Base-by-base conservation (phyloP, 23 tunicate genomes). In the Corella eumyota region DNA sequence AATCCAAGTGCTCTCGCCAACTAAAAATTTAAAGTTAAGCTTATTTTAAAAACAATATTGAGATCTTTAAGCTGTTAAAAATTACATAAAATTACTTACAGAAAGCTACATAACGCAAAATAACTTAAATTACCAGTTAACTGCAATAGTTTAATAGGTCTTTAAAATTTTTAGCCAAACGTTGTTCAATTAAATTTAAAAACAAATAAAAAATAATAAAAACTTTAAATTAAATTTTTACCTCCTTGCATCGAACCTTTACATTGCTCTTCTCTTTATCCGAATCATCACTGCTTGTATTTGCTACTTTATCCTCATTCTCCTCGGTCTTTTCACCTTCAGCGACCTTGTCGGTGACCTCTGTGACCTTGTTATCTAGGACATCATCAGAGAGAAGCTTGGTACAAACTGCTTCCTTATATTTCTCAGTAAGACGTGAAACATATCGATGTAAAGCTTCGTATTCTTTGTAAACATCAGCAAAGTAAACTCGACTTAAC, bases 391-490 rank as follows among this genome's bases (percentile, higher is more conserved):
- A n/a, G n/a, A n/a, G n/a, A n/a, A n/a, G n/a, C n/a, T n/a, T n/a
- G n/a, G n/a, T n/a, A 44, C 11, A 44, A 6, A 72, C 25, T n/a
- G 50, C 60, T 34, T 79, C 65, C 47, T 78, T 78, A 73, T 88
- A 88, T 34, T 73, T 79, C 21, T 57, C 81, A 35, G 96, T 75
- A 17, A 88, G 77, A 3, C 85, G 78, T 6, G 79, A 63, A 11
- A 88, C 73, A 52, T 84, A 84, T 15, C 77, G 67, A 27, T 51
- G 57, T 54, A 88, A 51, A 9, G 78, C 68, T 55, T 88, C 96
- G 58, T 88, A 88, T 62, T 88, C 96, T 59, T 88, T 88, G 77
- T 88, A 88, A 7, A 88, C 75, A 58, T 88, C 96, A 46, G 88
- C 96, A 67, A 88, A 88, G 48, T 80, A 88, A n/a, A 88, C 96